Conservation (phyloP, 2,888 invertebrate genomes). For the Heliothis peltigera region DNA sequence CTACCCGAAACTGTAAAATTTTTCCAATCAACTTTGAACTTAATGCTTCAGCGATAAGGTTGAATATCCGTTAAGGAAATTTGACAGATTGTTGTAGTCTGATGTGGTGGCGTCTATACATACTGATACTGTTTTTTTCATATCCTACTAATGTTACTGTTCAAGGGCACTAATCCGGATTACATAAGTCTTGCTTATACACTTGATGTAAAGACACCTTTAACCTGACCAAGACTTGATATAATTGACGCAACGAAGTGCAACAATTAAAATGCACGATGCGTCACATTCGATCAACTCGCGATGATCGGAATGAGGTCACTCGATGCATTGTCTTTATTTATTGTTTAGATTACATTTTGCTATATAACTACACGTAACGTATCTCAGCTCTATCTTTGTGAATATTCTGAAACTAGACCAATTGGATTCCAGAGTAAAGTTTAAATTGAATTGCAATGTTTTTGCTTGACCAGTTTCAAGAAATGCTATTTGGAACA, state of each 20-base stretch:
- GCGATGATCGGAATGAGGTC: constrained; percentile 76
- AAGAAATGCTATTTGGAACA: constrained; percentile 4
- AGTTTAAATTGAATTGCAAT: constrained; percentile 13
- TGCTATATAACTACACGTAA: constrained; percentile 22
- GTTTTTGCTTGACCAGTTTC: constrained; percentile 14
- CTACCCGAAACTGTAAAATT: no score
- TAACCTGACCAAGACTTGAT: constrained; percentile 50
- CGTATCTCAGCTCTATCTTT: background rate
- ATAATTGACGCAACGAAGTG: constrained; percentile 64
- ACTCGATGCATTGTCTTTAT: constrained; percentile 72
- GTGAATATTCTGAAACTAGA: constrained; percentile 14
- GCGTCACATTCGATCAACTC: constrained; percentile 72
- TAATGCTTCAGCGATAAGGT: no score
- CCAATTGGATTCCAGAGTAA: constrained; percentile 5
- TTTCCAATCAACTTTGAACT: no score
- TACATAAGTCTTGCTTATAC: constrained; percentile 7
- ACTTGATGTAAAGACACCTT: constrained; percentile 17
- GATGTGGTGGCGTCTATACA: no score
- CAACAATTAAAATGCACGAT: constrained; percentile 74
- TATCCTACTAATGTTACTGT: no score
- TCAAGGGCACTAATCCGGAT: constrained; percentile 4
- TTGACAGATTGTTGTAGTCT: no score
- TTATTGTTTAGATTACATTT: constrained; percentile 72
- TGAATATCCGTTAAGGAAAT: no score
- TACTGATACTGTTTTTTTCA: no score